Percentiles rank a stretch among this genome's conserved stretches.
Conservation (phyloP, 2,888 invertebrate species). For the Ceramica pisi region DNA sequence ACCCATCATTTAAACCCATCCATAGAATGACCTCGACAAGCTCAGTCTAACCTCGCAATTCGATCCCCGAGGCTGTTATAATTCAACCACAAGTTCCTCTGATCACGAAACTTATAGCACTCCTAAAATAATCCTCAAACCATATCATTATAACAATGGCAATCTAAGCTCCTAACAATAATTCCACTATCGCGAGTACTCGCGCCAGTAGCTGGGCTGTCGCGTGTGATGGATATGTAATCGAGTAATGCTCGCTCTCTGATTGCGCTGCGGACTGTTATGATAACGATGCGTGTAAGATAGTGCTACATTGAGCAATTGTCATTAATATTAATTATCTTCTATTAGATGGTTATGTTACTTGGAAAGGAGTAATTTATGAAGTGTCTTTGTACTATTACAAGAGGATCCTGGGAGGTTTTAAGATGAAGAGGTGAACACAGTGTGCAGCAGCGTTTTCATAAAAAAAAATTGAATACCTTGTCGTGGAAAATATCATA, state of each 20-base stretch:
- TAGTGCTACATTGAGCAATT: constrained; percentile 13
- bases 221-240: constrained; percentile 52
- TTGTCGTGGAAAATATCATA: too few relatives aligned
- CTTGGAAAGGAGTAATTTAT: not conserved
- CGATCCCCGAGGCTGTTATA: too few relatives aligned
- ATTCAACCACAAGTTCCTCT: too few relatives aligned
- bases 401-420: too few relatives aligned
- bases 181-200: constrained; percentile 17
- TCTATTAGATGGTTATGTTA: not conserved
- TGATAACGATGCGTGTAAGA: constrained; percentile 33
- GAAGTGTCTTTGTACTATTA: not conserved
- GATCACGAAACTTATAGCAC: not conserved
- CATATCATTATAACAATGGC: not conserved
- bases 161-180: not conserved
- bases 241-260: constrained; percentile 31
- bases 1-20: too few relatives aligned
- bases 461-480: too few relatives aligned
- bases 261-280: constrained; percentile 34
- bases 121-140: not conserved
- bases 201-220: constrained; percentile 34
- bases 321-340: constrained; percentile 42
- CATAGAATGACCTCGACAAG: too few relatives aligned
- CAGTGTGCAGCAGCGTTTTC: too few relatives aligned
- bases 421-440: too few relatives aligned
- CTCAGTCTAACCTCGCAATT: too few relatives aligned